Evolutionary conservation across 2,888 invertebrate species (phyloP).

Genomic region (Macrosoma leucophasiata): DNA sequence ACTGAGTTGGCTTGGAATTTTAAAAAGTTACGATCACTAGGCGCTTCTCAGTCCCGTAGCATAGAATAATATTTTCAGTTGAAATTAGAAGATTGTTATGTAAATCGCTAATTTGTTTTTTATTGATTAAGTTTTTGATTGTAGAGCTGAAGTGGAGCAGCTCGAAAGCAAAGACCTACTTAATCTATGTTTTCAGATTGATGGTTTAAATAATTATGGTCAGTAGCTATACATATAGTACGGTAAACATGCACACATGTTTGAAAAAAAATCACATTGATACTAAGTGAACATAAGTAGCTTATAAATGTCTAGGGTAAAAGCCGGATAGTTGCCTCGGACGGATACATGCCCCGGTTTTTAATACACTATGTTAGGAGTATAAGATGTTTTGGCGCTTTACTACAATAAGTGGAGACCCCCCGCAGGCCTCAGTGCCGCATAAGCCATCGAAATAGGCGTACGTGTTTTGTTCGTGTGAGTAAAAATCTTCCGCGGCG

Average conservation of each 20-base stretch:
- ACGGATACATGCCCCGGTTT: too few relatives aligned
- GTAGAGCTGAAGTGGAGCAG: conserved; percentile 6
- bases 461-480: too few relatives aligned
- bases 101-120: neutral
- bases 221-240: neutral
- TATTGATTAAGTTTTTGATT: neutral
- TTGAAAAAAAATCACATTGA: conserved; percentile 1
- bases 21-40: conserved; percentile 54
- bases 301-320: neutral
- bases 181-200: neutral
- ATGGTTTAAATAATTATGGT: conserved; percentile 1
- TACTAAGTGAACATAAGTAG: neutral
- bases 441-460: too few relatives aligned
- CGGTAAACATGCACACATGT: neutral
- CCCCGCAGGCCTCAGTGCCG: too few relatives aligned
- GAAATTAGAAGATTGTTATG: conserved; percentile 4
- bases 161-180: conserved; percentile 1
- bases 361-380: too few relatives aligned
- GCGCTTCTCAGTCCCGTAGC: conserved; percentile 36
- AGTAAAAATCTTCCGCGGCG: too few relatives aligned
- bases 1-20: conserved; percentile 59
- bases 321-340: too few relatives aligned
- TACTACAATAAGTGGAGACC: too few relatives aligned
- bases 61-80: conserved; percentile 35
- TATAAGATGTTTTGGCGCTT: too few relatives aligned